Percentiles rank a stretch among this genome's conserved stretches.
These are phyloP conservation scores for Trochalopteron elliotii DNA, from an alignment of 2,113 vertebrate species.

Conservation along the genomic window DNA sequence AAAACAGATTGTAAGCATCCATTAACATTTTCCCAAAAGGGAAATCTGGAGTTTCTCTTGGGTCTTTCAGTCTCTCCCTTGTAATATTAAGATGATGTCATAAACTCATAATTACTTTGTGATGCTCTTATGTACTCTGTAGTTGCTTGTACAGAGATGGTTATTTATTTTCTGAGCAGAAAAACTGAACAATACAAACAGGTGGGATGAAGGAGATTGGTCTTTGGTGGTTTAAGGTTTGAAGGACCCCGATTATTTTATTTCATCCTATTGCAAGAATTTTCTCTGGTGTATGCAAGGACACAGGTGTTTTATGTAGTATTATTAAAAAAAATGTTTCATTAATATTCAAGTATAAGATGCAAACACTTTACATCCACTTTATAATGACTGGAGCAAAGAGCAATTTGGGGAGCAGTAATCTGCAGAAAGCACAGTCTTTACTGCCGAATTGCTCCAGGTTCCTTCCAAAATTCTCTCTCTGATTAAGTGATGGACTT, in stretches of 20 bases:
- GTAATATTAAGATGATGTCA: conserved; percentile 83
- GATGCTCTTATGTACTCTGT: conserved; percentile 67
- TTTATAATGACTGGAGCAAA: neutral
- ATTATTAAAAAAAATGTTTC: conserved; percentile 20
- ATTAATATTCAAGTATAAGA: conserved; percentile 30
- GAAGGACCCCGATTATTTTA: conserved; percentile 55
- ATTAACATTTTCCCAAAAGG: conserved; percentile 83
- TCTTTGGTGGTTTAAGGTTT: conserved; percentile 66
- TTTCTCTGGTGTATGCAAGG: neutral
- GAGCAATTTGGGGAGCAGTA: neutral
- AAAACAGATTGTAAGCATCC: conserved; percentile 84
- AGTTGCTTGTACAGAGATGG: conserved; percentile 59
- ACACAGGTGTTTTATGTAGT: conserved; percentile 57
- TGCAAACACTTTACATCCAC: neutral
- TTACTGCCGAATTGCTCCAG: neutral
- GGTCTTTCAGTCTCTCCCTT: conserved; percentile 74
- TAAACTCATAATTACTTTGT: conserved; percentile 80
- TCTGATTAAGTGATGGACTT: neutral
- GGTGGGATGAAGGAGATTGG: conserved; percentile 52
- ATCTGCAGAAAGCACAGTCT: neutral
- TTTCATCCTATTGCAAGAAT: conserved; percentile 33
- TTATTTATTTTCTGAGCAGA: conserved; percentile 69
- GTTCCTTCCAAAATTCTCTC: neutral
- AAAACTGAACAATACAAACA: conserved; percentile 46
- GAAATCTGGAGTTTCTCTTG: conserved; percentile 74